These are phyloP conservation scores for Cherax quadricarinatus DNA, from an alignment of 1,140 invertebrate species.

Conservation along the genomic window DNA sequence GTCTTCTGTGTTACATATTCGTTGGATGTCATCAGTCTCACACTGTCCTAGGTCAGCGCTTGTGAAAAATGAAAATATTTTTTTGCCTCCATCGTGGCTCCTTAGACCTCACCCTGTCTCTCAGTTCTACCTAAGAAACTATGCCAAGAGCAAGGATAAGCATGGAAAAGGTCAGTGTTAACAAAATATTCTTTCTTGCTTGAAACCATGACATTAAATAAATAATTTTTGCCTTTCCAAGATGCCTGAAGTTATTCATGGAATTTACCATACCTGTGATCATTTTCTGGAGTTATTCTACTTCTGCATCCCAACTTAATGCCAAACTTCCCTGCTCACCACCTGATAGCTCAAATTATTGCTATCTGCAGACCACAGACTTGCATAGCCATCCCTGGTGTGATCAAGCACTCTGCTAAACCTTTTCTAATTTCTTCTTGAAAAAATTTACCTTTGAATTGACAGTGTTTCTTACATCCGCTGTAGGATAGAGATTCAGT, in stretches of 20 bases:
- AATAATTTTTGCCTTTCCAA: neutral
- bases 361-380: too few relatives aligned
- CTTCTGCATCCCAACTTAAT: neutral
- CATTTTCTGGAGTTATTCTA: too few relatives aligned
- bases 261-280: neutral
- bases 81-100: neutral
- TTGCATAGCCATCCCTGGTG: too few relatives aligned
- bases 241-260: neutral
- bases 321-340: too few relatives aligned
- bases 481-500: too few relatives aligned
- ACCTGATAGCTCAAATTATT: neutral
- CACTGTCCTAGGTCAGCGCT: neutral
- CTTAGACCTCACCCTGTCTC: neutral
- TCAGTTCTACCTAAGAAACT: constrained; percentile 37
- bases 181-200: neutral
- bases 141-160: constrained; percentile 74
- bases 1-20: neutral
- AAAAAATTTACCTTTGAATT: too few relatives aligned
- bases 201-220: neutral
- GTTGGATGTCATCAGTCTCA: neutral
- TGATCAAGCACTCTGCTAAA: too few relatives aligned
- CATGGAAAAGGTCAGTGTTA: constrained; percentile 82
- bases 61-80: neutral
- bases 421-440: too few relatives aligned
- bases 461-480: too few relatives aligned